These are phyloP conservation scores for Aurelia sp. DNA, from an alignment of 30 jellyfish, hydroid and myxozoan species.

Conservation along the genomic window DNA sequence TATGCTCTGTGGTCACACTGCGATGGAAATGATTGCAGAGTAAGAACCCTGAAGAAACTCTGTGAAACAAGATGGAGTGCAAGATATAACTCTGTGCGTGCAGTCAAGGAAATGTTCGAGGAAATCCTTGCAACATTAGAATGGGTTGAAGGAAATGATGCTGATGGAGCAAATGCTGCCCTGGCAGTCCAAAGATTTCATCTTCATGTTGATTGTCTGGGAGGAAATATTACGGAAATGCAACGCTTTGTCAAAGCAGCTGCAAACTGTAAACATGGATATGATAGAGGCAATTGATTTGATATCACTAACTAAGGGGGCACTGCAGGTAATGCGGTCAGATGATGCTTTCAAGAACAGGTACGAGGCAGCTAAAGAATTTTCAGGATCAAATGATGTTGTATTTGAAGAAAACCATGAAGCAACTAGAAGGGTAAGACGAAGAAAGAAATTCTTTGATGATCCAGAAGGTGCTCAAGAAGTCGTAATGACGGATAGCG, in stretches of 20 bases:
- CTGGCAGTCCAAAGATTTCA: constrained; percentile 4
- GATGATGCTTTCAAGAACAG: constrained; percentile 6
- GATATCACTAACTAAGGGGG: constrained; percentile 4
- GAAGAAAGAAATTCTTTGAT: constrained; percentile 22
- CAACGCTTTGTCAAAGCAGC: neutral
- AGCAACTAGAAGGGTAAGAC: constrained; percentile 9
- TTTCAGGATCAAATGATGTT: neutral
- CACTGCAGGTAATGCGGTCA: neutral
- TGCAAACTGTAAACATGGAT: constrained; percentile 7
- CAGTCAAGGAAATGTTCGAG: constrained; percentile 13
- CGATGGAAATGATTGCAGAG: neutral
- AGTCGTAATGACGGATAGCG: neutral
- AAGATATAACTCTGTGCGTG: neutral
- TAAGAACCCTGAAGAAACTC: neutral
- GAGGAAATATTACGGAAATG: constrained; percentile 20
- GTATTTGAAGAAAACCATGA: constrained; percentile 14
- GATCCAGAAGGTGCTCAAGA: constrained; percentile 3
- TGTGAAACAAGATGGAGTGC: constrained; percentile 3
- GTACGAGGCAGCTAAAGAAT: neutral
- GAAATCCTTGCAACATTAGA: constrained; percentile 37
- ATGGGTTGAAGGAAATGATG: constrained; percentile 24
- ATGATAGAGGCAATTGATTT: constrained; percentile 10
- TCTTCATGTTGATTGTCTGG: constrained; percentile 19
- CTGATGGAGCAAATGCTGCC: constrained; percentile 25
- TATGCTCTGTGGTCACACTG: neutral